A percentile compares a stretch with the other conserved stretches of the same genome.
phyloP scores from a whole-genome alignment of 1,140 invertebrate species.

The Phortica variegata region DNA sequence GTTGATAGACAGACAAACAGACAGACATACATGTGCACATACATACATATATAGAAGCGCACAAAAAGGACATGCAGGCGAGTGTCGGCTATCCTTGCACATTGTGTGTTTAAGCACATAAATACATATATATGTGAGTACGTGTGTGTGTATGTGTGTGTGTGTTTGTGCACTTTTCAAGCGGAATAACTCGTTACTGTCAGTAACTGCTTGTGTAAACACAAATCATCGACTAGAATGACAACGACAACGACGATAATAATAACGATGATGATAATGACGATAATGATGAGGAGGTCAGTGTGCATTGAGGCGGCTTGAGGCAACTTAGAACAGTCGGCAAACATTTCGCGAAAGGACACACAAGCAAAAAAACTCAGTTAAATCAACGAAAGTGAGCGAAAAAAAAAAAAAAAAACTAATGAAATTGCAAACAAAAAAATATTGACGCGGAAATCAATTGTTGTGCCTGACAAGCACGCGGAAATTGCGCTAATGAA shows the following conservation, averaged over 20 bases:
- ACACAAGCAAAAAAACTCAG: too few relatives aligned
- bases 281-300: too few relatives aligned
- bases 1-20: slow-evolving; percentile 22
- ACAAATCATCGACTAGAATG: slow-evolving; percentile 22
- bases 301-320: too few relatives aligned
- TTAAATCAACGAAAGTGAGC: too few relatives aligned
- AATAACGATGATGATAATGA: too few relatives aligned
- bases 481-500: slow-evolving; percentile 55
- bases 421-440: background rate
- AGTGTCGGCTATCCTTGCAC: too few relatives aligned
- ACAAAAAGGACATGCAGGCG: slow-evolving; percentile 43
- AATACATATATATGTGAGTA: slow-evolving; percentile 11
- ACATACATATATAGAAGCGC: too few relatives aligned
- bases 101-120: too few relatives aligned
- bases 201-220: slow-evolving; percentile 50
- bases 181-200: slow-evolving; percentile 49
- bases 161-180: slow-evolving; percentile 17
- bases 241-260: too few relatives aligned
- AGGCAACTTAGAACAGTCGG: too few relatives aligned
- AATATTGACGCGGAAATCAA: slow-evolving; percentile 52
- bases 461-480: slow-evolving; percentile 53
- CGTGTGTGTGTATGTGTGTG: slow-evolving; percentile 15
- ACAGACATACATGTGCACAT: slow-evolving; percentile 52
- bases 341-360: too few relatives aligned
- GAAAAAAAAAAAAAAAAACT: background rate